phyloP scores from a whole-genome alignment of 2,888 invertebrate species.

The Chaetoderma sp. region DNA sequence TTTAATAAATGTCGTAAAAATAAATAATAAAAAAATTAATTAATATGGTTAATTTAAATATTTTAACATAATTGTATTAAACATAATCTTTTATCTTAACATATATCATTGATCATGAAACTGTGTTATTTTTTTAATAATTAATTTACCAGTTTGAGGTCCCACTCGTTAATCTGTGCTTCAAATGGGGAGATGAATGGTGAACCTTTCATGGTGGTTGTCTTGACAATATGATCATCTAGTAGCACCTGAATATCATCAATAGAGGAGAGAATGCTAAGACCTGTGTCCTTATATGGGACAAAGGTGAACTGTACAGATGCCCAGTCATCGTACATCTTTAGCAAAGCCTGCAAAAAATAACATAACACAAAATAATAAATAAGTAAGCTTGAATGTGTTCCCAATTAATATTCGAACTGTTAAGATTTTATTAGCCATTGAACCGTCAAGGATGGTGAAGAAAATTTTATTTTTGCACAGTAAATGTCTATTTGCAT shows the following conservation, averaged over 20 bases:
- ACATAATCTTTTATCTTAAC: too few relatives aligned
- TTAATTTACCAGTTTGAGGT: conserved; percentile 59
- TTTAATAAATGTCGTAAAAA: neutral
- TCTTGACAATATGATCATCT: conserved; percentile 69
- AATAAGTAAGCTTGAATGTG: neutral
- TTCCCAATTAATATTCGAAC: too few relatives aligned
- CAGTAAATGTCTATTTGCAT: too few relatives aligned
- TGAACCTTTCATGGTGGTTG: conserved; percentile 69
- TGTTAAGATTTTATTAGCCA: too few relatives aligned
- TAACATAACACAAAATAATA: neutral
- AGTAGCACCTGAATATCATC: conserved; percentile 67
- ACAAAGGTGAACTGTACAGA: conserved; percentile 63
- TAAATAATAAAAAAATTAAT: neutral
- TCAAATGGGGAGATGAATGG: conserved; percentile 69
- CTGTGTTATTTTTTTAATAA: too few relatives aligned
- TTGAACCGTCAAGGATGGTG: too few relatives aligned
- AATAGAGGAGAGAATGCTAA: conserved; percentile 63
- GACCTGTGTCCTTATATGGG: conserved; percentile 63
- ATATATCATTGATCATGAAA: too few relatives aligned
- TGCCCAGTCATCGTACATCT: conserved; percentile 67
- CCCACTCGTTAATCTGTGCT: conserved; percentile 65
- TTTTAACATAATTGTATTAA: too few relatives aligned
- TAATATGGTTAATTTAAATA: too few relatives aligned
- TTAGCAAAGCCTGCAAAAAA: conserved; percentile 59
- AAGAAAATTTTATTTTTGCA: too few relatives aligned